Conservation (phyloP, 2,888 invertebrate genomes). For the Eupithecia subfuscata region DNA sequence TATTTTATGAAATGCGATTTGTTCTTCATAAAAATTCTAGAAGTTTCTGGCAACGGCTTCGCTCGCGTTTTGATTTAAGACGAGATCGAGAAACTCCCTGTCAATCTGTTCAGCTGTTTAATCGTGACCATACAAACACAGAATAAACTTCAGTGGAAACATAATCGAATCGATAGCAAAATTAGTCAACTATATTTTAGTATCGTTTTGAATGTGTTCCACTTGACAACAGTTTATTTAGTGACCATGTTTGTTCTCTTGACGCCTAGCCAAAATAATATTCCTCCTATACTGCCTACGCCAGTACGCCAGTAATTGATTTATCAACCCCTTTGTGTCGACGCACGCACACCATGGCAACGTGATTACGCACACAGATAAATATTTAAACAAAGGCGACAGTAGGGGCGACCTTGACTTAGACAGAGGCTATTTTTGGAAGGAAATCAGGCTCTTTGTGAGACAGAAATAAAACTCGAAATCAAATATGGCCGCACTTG, state of each 20-base stretch:
- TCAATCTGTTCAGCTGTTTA: background rate
- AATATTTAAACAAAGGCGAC: slow-evolving; percentile 41
- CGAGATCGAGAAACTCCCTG: background rate
- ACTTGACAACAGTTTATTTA: background rate
- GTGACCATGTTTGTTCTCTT: background rate
- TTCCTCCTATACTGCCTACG: background rate
- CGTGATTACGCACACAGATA: slow-evolving; percentile 36
- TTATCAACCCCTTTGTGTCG: slow-evolving; percentile 43
- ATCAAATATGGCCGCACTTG: background rate
- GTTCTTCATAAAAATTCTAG: background rate
- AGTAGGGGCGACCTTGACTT: slow-evolving; percentile 41
- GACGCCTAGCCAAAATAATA: slow-evolving; percentile 6
- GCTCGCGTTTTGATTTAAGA: background rate
- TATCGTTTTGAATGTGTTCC: background rate
- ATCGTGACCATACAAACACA: background rate
- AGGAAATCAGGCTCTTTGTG: slow-evolving; percentile 24
- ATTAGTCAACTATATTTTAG: background rate
- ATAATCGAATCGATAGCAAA: too few species aligned
- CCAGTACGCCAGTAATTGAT: slow-evolving; percentile 39
- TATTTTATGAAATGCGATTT: background rate
- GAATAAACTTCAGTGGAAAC: background rate
- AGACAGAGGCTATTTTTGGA: slow-evolving; percentile 36
- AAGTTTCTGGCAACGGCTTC: background rate
- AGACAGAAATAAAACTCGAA: background rate
- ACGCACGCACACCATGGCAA: slow-evolving; percentile 40